These are phyloP conservation scores for Eupristina koningsbergeri DNA, from an alignment of 1,140 invertebrate genomes.

Conservation along the genomic window DNA sequence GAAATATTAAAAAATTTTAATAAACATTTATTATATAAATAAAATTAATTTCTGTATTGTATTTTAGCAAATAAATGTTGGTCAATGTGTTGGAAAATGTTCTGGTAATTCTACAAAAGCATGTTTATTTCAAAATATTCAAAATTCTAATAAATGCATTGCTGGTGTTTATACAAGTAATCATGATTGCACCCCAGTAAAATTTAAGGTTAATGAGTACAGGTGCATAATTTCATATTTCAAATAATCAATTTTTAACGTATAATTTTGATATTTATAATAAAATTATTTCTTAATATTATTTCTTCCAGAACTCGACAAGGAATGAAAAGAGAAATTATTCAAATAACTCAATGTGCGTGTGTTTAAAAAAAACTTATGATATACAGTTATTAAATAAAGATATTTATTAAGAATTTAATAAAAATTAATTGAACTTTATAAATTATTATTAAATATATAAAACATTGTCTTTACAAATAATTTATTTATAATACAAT, in stretches of 20 bases:
- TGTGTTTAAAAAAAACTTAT: constrained; percentile 65
- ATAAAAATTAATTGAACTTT: neutral
- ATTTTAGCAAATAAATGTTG: constrained; percentile 72
- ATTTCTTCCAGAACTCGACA: constrained; percentile 63
- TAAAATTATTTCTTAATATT: constrained; percentile 12
- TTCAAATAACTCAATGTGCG: constrained; percentile 71
- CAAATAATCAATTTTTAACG: neutral
- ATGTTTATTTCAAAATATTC: constrained; percentile 69
- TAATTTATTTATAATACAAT: too few species aligned
- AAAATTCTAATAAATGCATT: constrained; percentile 67
- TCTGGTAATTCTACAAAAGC: constrained; percentile 65
- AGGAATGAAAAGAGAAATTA: constrained; percentile 68
- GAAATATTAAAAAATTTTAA: neutral
- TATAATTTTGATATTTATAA: neutral
- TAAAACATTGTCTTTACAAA: neutral
- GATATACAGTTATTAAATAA: neutral
- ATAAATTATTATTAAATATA: neutral
- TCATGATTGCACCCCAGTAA: constrained; percentile 67
- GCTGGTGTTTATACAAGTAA: constrained; percentile 67
- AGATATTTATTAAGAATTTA: neutral
- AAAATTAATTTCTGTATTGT: constrained; percentile 15
- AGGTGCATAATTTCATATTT: constrained; percentile 59
- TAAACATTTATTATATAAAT: neutral
- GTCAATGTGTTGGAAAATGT: constrained; percentile 72
- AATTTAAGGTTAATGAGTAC: constrained; percentile 71